These are phyloP conservation scores for Globia sparganii DNA, from an alignment of 2,888 invertebrate species.

Conservation along the genomic window DNA sequence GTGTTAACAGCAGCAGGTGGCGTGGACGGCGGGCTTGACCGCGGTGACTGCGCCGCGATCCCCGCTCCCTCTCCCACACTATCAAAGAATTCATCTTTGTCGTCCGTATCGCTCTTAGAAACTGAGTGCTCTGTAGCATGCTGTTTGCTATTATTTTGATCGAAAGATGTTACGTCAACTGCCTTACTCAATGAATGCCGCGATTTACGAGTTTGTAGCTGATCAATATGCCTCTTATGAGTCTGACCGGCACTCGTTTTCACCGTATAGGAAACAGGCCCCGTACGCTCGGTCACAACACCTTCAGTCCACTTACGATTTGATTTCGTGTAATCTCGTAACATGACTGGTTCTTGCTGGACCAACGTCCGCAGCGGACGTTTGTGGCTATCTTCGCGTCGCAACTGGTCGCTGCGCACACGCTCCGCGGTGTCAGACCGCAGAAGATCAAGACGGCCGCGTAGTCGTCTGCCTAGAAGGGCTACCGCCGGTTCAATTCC, in stretches of 20 bases:
- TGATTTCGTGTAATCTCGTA: constrained; percentile 7
- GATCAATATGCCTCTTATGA: constrained; percentile 7
- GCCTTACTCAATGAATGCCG: constrained; percentile 9
- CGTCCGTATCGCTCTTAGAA: background rate
- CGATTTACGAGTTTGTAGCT: constrained; percentile 7
- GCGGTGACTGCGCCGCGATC: background rate
- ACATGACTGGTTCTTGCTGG: constrained; percentile 9
- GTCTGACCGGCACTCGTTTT: background rate
- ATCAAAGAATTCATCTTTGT: constrained; percentile 6
- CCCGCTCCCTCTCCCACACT: constrained; percentile 3
- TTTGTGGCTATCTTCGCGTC: background rate
- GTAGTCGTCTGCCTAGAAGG: background rate
- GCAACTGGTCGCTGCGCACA: constrained; percentile 12
- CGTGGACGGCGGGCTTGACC: background rate
- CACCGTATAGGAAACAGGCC: background rate
- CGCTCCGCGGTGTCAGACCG: constrained; percentile 2
- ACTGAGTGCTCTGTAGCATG: background rate
- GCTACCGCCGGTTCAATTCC: too few species aligned
- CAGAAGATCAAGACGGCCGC: constrained; percentile 6
- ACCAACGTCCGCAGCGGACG: constrained; percentile 4
- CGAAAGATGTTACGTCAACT: background rate
- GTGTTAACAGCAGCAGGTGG: constrained; percentile 5
- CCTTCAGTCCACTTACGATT: constrained; percentile 4
- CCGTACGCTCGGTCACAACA: constrained; percentile 1
- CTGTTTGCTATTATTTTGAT: background rate